A percentile compares a stretch with the other conserved stretches of the same genome.
These are phyloP conservation scores for Pogona vitticeps DNA, from an alignment of 2,113 vertebrate species.

Conservation along the genomic window DNA sequence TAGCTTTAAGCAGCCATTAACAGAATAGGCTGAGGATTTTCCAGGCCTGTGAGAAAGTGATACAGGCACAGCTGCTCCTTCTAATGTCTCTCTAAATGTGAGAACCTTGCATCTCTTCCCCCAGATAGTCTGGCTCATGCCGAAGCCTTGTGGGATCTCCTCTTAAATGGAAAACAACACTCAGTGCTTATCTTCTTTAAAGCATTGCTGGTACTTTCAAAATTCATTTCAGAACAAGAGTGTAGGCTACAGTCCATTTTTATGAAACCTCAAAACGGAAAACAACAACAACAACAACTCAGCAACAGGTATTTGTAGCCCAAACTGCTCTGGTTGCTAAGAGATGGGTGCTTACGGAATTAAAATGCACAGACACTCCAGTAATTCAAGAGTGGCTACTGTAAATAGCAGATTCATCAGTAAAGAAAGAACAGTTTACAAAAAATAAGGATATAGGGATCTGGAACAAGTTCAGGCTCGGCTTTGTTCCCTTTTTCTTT, in stretches of 20 bases:
- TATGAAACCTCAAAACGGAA: background rate
- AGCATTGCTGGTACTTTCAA: too few relatives aligned
- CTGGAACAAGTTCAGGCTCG: background rate
- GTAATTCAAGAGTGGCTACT: background rate
- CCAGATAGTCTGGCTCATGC: too few relatives aligned
- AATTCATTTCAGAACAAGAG: too few relatives aligned
- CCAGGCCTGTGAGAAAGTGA: too few relatives aligned
- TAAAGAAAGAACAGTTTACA: background rate
- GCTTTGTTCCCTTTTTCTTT: background rate
- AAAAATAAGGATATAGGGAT: background rate
- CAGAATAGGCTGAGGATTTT: too few relatives aligned
- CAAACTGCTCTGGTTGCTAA: slow-evolving; percentile 12
- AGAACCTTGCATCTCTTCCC: too few relatives aligned
- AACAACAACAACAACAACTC: background rate
- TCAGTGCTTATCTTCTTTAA: too few relatives aligned
- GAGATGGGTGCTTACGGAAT: background rate
- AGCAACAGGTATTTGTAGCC: background rate
- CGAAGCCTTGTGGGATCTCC: too few relatives aligned
- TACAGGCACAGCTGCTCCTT: too few relatives aligned
- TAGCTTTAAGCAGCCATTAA: too few relatives aligned
- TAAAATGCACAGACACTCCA: background rate
- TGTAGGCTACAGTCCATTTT: background rate
- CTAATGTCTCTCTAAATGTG: too few relatives aligned
- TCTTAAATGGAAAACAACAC: too few relatives aligned
- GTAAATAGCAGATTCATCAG: slow-evolving; percentile 3